Evolutionary conservation across 2,888 invertebrate genomes (phyloP).

Genomic region (Tanypteryx hageni): DNA sequence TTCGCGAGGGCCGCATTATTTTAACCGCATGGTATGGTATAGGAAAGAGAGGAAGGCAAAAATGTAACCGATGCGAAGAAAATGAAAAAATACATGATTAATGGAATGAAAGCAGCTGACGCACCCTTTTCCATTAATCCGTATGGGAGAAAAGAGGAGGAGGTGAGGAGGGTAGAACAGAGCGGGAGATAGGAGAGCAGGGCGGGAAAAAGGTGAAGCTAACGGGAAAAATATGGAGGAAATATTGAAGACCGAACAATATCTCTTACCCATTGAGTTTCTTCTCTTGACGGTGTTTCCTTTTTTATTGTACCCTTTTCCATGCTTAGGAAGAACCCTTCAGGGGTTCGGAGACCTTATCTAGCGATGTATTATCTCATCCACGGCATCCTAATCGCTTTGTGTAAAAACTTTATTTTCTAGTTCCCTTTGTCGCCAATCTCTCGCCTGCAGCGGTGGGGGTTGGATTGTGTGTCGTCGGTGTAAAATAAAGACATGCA

Average conservation of each 20-base stretch:
- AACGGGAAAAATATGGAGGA: neutral
- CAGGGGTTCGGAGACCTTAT: neutral
- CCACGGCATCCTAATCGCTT: neutral
- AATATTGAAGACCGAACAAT: slow-evolving; percentile 10
- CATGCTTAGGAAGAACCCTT: neutral
- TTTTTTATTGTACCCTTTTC: neutral
- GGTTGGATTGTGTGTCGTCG: no score
- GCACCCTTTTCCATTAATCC: slow-evolving; percentile 49
- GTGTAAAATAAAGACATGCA: no score
- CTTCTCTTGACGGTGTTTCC: neutral
- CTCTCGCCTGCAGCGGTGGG: no score
- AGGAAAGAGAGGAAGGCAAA: neutral
- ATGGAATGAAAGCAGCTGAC: slow-evolving; percentile 42
- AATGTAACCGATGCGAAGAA: neutral
- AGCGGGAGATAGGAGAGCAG: neutral
- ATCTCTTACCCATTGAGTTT: neutral
- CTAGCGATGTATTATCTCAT: neutral
- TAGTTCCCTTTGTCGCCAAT: no score
- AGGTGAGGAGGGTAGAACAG: neutral
- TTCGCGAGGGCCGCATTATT: neutral
- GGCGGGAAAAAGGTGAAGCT: neutral
- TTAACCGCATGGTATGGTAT: neutral
- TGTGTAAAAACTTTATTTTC: no score
- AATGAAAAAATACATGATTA: slow-evolving; percentile 45
- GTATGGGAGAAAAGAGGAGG: neutral